Base-by-base conservation (phyloP, 2,113 vertebrate species). In the Ictalurus punctatus region DNA sequence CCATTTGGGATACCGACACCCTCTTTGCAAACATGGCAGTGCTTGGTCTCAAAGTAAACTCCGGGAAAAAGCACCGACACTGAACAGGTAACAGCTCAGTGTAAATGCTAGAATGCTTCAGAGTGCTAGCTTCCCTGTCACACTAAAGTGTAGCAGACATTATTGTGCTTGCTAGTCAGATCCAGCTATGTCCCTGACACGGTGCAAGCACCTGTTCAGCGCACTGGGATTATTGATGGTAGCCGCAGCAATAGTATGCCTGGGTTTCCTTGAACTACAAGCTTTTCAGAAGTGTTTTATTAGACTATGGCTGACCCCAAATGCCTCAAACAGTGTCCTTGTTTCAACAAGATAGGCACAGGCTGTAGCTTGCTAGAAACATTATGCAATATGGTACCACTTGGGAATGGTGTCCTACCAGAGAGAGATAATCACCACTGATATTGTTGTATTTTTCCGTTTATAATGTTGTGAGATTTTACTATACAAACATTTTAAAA, bases 41-140 rank as follows among this genome's bases (percentile, higher is more conserved):
- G 40, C 17, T 25, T 83, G 58, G 34, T 84, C 83, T 84, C 30
- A 59, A 56, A 58, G 16, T 63, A 65, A 67, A 84, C 83, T 48
- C 19, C 19, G 17, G 3, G n/a, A 79, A 81, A 30, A 19, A 3
- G 21, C 9, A 4, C 16, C n/a, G 61, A 61, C 48, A n/a, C 23
- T 52, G 23, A 82, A 30, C n/a, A 30, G 25, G n/a, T n/a, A 19
- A 56, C 54, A 82, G 7, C n/a, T 82, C 27, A 82, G 54, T 21
- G 21, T 4, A n/a, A 59, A 59, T 40, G 17, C 56, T 61, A 37
- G 58, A 37, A 83, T 58, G 7, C 54, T 12, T 9, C 19, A 56
- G 3, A 30, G 4, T 48, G 12, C 23, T 80, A 5, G 78, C 12
- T 48, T 80, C 7, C 9, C 23, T 21, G 34, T 82, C n/a, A 58